Conservation (phyloP, 2,888 invertebrate species). For the Meloe dianella region DNA sequence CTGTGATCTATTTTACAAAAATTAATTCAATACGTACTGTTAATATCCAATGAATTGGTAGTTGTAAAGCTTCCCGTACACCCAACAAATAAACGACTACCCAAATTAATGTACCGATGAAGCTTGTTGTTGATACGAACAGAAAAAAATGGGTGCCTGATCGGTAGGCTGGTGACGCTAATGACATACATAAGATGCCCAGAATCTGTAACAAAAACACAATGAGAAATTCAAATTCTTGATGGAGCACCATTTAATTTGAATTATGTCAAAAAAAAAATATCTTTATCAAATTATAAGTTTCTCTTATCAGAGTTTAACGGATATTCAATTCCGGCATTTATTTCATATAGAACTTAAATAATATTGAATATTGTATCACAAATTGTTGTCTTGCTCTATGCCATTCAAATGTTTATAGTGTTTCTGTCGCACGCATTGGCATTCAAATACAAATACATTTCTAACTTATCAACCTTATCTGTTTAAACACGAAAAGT, state of each 20-base stretch:
- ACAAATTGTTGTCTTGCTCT: too few relatives aligned
- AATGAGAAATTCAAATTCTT: constrained; percentile 15
- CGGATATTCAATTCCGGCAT: too few relatives aligned
- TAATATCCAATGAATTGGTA: constrained; percentile 84
- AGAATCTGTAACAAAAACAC: constrained; percentile 69
- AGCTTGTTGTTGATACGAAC: constrained; percentile 81
- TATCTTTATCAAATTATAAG: too few relatives aligned
- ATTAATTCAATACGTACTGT: constrained; percentile 66
- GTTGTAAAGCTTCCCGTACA: constrained; percentile 76
- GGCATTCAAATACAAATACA: too few relatives aligned
- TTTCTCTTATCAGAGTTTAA: too few relatives aligned
- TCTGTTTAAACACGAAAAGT: background rate
- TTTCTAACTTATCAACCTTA: background rate
- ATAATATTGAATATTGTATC: too few relatives aligned
- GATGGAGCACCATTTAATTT: too few relatives aligned
- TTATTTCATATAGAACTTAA: too few relatives aligned
- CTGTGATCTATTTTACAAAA: too few relatives aligned
- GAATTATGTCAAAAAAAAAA: too few relatives aligned
- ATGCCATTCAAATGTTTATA: too few relatives aligned
- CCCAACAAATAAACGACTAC: constrained; percentile 79
- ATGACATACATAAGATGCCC: constrained; percentile 85
- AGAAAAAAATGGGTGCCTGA: constrained; percentile 80
- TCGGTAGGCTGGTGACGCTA: constrained; percentile 72
- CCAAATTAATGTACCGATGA: constrained; percentile 84
- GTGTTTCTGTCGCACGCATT: too few relatives aligned